Base-by-base conservation (phyloP, 2,888 invertebrate genomes). In the Urechis unicinctus region DNA sequence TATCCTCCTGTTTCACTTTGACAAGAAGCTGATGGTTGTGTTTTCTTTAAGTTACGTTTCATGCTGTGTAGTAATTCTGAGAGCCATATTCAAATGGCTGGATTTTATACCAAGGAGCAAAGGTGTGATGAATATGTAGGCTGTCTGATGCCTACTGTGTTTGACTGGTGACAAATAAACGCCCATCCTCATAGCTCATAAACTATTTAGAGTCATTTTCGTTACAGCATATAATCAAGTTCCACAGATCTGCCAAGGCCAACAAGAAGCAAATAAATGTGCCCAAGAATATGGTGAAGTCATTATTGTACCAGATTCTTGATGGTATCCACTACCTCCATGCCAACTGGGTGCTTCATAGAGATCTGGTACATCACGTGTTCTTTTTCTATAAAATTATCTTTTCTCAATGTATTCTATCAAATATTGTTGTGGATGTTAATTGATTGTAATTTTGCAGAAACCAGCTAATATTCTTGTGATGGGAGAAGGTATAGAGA, bases 401-500 rank as follows among this genome's bases (percentile, higher is more conserved):
- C 21, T 50, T 50, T 24, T 42, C 25, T 43, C 25, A 3, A 21
- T 5, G 21, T 44, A 21, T 6, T 47, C 45, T 17, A 5, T 6
- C 22, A 29, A 17, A 31, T 24, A 4, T 26, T 28, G 25, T 47
- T 45, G 47, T 47, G 45, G 26, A 22, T 26, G 28, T 28, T 25
- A 25, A 28, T 21, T 53, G 5, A n/a, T 47, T 41, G 22, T 24
- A 29, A 36, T 36, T 45, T 21, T 78, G 59, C 78, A 91, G 85
- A 98, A 98, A 85, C 96, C 96, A 54, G 97, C 98, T 2, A 98
- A 99, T 79, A 98, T 98, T 73, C 82, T 98, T 60, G 96, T 98
- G 25, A 98, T 98, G 96, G 98, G 97, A 6, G 97, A 98, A 81
- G 97, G 96, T 0, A 87, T 88, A 30, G 96, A 98, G 79, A 82